These are phyloP conservation scores for Entomobrya multifasciata DNA, from an alignment of 2,888 invertebrate species.

Conservation along the genomic window DNA sequence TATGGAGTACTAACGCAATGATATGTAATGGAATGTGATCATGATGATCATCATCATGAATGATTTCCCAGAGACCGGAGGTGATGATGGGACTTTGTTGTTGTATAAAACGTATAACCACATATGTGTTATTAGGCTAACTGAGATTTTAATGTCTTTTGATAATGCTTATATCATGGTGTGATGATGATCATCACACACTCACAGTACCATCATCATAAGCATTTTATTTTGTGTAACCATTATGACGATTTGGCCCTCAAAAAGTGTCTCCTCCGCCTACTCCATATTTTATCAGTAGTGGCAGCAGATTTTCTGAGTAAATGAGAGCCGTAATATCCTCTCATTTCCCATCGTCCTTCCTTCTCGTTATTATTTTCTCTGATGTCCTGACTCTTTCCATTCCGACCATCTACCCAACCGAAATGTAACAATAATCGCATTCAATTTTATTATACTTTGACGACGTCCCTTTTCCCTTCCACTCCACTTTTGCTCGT, in stretches of 20 bases:
- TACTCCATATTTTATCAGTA: no score
- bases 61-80: neutral
- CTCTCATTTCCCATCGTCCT: slow-evolving; percentile 27
- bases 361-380: neutral
- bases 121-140: neutral
- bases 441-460: slow-evolving; percentile 60
- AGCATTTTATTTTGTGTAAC: neutral
- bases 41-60: slow-evolving; percentile 1
- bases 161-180: slow-evolving; percentile 2
- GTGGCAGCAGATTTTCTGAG: slow-evolving; percentile 24
- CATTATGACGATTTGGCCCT: no score
- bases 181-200: no score
- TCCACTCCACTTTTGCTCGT: neutral
- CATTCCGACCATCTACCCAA: slow-evolving; percentile 14
- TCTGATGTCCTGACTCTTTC: neutral
- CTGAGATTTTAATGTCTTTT: slow-evolving; percentile 25
- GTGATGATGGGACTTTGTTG: neutral
- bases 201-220: neutral
- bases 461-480: neutral
- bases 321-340: slow-evolving; percentile 35
- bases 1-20: no score
- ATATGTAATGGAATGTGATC: slow-evolving; percentile 13
- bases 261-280: no score
- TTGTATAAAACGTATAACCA: no score
- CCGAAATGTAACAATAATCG: slow-evolving; percentile 37